Percentiles rank a stretch among this genome's conserved stretches.
Conservation (phyloP, 2,888 invertebrate species). For the Apantesis nais region DNA sequence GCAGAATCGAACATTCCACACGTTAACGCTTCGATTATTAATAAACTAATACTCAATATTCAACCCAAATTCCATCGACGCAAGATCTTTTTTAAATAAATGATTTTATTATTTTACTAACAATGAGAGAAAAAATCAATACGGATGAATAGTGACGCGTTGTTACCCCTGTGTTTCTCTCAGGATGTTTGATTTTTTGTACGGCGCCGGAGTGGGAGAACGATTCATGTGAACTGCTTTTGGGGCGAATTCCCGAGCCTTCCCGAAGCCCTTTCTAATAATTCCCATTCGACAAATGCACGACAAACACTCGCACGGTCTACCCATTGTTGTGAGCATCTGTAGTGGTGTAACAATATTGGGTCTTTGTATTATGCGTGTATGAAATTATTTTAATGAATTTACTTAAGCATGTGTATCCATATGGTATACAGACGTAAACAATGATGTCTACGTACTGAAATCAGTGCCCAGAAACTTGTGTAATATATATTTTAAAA, state of each 20-base stretch:
- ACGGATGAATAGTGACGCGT: constrained; percentile 81
- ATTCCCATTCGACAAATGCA: constrained; percentile 84
- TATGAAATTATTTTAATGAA: constrained; percentile 72
- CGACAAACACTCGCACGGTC: constrained; percentile 84
- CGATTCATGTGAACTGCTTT: constrained; percentile 85
- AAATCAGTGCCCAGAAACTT: background rate
- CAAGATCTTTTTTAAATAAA: constrained; percentile 78
- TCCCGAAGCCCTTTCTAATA: constrained; percentile 83
- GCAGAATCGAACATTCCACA: constrained; percentile 82
- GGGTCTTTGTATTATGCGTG: constrained; percentile 61
- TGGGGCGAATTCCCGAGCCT: constrained; percentile 86
- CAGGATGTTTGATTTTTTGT: constrained; percentile 85
- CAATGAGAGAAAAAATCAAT: constrained; percentile 85
- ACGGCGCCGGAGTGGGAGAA: constrained; percentile 81
- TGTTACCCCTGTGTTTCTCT: constrained; percentile 86
- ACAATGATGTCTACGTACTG: background rate
- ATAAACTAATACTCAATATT: constrained; percentile 81
- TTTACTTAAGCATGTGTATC: constrained; percentile 47
- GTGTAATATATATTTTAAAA: background rate
- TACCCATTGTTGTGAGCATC: constrained; percentile 77
- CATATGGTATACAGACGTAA: constrained; percentile 29
- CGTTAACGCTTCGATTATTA: constrained; percentile 85
- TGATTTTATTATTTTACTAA: constrained; percentile 82
- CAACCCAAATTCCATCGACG: constrained; percentile 78
- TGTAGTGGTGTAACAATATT: constrained; percentile 82